These are phyloP conservation scores for Hippocampus barbouri DNA, from an alignment of 2,113 vertebrate genomes.

Conservation along the genomic window DNA sequence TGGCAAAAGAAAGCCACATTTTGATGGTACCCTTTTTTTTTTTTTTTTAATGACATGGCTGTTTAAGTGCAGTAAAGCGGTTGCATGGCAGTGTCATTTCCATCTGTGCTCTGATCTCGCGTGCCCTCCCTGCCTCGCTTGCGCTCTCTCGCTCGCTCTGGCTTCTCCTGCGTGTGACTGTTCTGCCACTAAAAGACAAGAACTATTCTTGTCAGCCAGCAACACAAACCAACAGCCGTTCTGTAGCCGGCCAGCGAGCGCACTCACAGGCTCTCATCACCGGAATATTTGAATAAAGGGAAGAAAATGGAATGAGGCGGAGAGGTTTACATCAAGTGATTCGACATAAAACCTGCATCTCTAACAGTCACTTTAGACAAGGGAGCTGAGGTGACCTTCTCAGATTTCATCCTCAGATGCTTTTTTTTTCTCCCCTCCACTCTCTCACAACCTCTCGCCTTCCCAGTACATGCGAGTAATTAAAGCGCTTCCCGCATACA, in stretches of 20 bases:
- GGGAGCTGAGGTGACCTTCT: slow-evolving; percentile 63
- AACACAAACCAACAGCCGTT: slow-evolving; percentile 16
- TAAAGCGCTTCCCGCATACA: slow-evolving; percentile 60
- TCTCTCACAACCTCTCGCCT: slow-evolving; percentile 20
- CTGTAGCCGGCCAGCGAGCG: slow-evolving; percentile 20
- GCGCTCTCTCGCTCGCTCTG: neutral
- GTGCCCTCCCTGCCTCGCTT: neutral
- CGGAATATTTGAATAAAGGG: slow-evolving; percentile 16
- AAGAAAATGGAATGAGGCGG: neutral
- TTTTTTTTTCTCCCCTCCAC: neutral
- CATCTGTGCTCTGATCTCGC: slow-evolving; percentile 36
- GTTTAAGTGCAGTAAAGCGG: slow-evolving; percentile 23
- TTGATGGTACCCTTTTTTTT: neutral
- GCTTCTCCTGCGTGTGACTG: slow-evolving; percentile 29
- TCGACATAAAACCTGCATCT: slow-evolving; percentile 37
- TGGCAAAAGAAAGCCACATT: neutral
- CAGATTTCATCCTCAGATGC: slow-evolving; percentile 51
- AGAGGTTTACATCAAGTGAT: slow-evolving; percentile 4
- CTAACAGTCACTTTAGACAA: slow-evolving; percentile 45
- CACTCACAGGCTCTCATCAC: slow-evolving; percentile 29
- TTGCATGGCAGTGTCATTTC: slow-evolving; percentile 45
- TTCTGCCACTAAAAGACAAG: slow-evolving; percentile 33
- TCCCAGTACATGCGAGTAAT: slow-evolving; percentile 64
- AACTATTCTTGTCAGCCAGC: slow-evolving; percentile 33
- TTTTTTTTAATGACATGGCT: slow-evolving; percentile 14